Percentiles rank a stretch among this genome's conserved stretches.
Evolutionary conservation across 2,797 vertebrate genomes (phyloP).

Genomic region (Pantherophis vulpinus): DNA sequence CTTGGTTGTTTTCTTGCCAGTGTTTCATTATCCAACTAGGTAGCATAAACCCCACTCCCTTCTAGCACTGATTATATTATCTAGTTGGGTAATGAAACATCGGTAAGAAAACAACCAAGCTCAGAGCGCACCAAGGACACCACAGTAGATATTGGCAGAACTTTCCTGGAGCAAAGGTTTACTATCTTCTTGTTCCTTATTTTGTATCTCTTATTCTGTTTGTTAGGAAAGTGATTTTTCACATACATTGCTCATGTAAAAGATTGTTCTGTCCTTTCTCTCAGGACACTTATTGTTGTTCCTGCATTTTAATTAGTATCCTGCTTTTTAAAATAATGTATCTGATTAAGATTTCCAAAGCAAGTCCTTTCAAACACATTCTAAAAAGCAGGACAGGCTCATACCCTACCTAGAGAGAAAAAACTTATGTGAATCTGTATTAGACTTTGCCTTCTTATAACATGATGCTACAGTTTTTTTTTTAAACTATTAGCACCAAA

Average conservation of each 20-base stretch:
- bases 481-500: neutral
- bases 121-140: neutral
- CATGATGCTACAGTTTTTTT: neutral
- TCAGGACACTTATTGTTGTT: neutral
- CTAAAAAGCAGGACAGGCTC: neutral
- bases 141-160: neutral
- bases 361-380: neutral
- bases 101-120: neutral
- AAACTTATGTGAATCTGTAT: neutral
- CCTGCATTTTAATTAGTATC: neutral
- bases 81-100: neutral
- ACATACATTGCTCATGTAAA: neutral
- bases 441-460: neutral
- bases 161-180: neutral
- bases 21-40: neutral
- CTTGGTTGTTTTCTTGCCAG: neutral
- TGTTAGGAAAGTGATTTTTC: neutral
- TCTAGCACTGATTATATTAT: neutral
- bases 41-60: neutral
- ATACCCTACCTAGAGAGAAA: neutral
- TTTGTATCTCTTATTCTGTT: neutral
- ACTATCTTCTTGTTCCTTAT: neutral
- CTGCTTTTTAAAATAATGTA: neutral
- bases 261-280: neutral
- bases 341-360: neutral